These are phyloP conservation scores for Proctacanthus coquilletti DNA, from an alignment of 1,140 invertebrate species.

Conservation along the genomic window DNA sequence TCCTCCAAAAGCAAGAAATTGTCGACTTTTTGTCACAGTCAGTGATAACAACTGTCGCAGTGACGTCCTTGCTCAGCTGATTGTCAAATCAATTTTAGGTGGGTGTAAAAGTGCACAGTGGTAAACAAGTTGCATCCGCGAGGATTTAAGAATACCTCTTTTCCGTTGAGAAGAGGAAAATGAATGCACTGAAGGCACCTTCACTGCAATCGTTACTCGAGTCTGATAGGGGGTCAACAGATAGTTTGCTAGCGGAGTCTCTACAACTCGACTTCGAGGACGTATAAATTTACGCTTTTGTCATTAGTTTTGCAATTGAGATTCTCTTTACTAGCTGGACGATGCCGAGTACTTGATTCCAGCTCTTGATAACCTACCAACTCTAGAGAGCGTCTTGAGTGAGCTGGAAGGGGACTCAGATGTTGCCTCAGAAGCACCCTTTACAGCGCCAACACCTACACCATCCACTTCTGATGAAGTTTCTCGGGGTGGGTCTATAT, in stretches of 20 bases:
- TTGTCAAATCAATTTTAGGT: too few species aligned
- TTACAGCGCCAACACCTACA: slow-evolving; percentile 34
- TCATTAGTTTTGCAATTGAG: slow-evolving; percentile 2
- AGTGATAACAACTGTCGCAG: too few species aligned
- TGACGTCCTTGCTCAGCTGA: too few species aligned
- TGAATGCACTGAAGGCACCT: slow-evolving; percentile 39
- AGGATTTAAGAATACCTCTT: too few species aligned
- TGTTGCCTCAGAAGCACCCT: slow-evolving; percentile 34
- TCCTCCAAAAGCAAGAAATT: too few species aligned
- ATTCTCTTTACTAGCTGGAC: slow-evolving; percentile 46
- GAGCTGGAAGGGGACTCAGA: slow-evolving; percentile 48
- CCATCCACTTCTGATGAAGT: slow-evolving; percentile 26
- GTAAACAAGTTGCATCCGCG: too few species aligned
- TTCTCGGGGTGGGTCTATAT: slow-evolving; percentile 44
- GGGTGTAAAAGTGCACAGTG: too few species aligned
- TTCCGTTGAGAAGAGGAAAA: too few species aligned
- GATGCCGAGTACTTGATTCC: slow-evolving; percentile 74
- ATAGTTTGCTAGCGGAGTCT: slow-evolving; percentile 38
- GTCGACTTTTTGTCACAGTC: too few species aligned
- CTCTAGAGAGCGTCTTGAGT: slow-evolving; percentile 71
- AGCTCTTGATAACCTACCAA: slow-evolving; percentile 55
- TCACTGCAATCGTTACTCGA: slow-evolving; percentile 40
- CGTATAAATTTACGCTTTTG: slow-evolving; percentile 26
- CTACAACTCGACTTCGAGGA: slow-evolving; percentile 50
- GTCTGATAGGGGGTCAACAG: slow-evolving; percentile 47